phyloP scores from a whole-genome alignment of 2,888 invertebrate genomes.

The Sarcophaga variegata region DNA sequence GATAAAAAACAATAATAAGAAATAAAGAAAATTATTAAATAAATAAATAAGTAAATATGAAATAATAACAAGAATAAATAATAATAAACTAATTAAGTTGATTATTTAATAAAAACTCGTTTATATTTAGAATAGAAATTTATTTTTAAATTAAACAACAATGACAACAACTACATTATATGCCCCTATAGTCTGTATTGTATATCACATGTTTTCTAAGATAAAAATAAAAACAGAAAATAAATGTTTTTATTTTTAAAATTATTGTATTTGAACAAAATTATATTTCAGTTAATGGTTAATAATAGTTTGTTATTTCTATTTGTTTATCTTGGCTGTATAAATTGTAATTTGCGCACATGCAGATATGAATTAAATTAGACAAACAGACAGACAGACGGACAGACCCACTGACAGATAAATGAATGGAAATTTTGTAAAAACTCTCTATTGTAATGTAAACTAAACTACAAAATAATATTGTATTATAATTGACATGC shows the following conservation, averaged over 20 bases:
- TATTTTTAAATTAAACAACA: conserved; percentile 14
- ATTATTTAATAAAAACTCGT: conserved; percentile 10
- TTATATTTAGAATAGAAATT: conserved; percentile 17
- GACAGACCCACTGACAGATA: background rate
- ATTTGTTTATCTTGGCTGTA: background rate
- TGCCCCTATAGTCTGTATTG: background rate
- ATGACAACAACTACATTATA: no score
- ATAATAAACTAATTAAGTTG: conserved; percentile 19
- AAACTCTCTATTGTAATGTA: background rate
- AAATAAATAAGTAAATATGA: background rate
- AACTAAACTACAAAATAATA: background rate
- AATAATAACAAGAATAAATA: background rate
- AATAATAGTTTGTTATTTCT: background rate
- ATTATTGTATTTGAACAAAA: background rate
- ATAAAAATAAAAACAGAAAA: conserved; percentile 4
- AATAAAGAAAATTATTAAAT: conserved; percentile 26
- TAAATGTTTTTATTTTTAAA: conserved; percentile 2
- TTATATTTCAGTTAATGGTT: conserved; percentile 7
- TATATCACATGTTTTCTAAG: conserved; percentile 24
- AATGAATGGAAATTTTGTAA: background rate
- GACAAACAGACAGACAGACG: background rate
- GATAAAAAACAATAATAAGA: conserved; percentile 16
- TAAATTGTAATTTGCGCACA: background rate
- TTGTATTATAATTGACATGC: no score
- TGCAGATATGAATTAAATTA: background rate